Conservation (phyloP, 2,113 vertebrate species). For the Ardeotis arabs region DNA sequence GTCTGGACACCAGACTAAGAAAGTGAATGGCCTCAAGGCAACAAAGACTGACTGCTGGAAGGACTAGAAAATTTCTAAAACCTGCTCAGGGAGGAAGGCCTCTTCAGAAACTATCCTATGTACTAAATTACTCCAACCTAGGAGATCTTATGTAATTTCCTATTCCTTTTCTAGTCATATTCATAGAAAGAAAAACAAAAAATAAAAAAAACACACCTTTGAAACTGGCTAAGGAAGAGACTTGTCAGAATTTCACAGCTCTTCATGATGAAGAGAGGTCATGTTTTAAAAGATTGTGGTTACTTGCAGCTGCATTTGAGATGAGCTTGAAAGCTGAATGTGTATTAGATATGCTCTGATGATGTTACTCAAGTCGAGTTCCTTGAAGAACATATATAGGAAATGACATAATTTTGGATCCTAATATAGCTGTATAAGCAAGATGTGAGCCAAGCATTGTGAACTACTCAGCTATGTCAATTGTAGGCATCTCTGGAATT, state of each 20-base stretch:
- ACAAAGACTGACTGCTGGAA: background rate
- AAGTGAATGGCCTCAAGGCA: background rate
- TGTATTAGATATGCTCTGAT: background rate
- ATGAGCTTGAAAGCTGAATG: background rate
- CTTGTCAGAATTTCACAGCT: background rate
- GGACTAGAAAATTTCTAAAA: background rate
- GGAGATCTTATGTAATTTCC: background rate
- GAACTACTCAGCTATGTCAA: background rate
- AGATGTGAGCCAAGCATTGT: background rate
- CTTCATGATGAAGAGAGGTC: background rate
- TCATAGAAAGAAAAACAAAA: background rate
- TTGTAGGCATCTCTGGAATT: slow-evolving; percentile 36
- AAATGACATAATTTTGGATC: background rate
- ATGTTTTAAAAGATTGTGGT: background rate
- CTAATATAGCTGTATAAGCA: background rate
- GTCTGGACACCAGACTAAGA: background rate
- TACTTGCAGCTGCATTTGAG: background rate
- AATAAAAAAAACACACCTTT: accelerated
- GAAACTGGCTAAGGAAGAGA: background rate
- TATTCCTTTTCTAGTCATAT: background rate
- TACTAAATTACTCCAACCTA: background rate
- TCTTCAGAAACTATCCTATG: background rate
- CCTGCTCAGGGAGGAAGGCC: background rate
- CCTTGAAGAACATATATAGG: background rate
- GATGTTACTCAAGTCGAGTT: background rate